Evolutionary conservation across 2,797 vertebrate species (phyloP).

Genomic region (Sebastes vulpes): DNA sequence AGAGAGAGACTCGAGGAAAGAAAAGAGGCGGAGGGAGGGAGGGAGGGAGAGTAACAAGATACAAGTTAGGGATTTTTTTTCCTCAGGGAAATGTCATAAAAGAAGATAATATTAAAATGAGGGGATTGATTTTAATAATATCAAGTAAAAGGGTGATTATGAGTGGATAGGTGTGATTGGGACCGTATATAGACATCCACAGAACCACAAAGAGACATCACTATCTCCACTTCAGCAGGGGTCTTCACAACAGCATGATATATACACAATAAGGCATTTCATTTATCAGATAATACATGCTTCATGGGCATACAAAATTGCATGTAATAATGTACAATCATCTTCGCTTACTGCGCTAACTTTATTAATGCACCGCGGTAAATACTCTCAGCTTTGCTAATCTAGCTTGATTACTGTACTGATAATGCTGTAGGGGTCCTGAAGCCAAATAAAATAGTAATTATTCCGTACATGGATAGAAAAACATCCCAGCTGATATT

Average conservation of each 20-base stretch:
- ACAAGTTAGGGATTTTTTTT: constrained; percentile 1
- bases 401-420: constrained; percentile 12
- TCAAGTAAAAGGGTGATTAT: constrained; percentile 15
- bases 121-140: constrained; percentile 28
- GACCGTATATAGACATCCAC: neutral
- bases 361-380: constrained; percentile 10
- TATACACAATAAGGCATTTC: neutral
- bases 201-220: neutral
- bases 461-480: neutral
- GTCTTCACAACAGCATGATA: neutral
- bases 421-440: neutral
- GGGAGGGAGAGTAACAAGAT: neutral
- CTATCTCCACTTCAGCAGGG: neutral
- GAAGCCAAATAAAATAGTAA: constrained; percentile 12
- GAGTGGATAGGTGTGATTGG: neutral
- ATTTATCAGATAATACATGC: neutral
- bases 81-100: constrained; percentile 34
- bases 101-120: constrained; percentile 8
- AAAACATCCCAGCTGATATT: neutral
- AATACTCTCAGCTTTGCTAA: constrained; percentile 19
- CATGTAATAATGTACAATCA: constrained; percentile 6
- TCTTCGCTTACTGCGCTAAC: neutral
- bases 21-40: neutral
- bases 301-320: neutral
- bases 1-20: constrained; percentile 21